These are phyloP conservation scores for Meles meles DNA, from an alignment of 2,113 vertebrate species.

Conservation along the genomic window DNA sequence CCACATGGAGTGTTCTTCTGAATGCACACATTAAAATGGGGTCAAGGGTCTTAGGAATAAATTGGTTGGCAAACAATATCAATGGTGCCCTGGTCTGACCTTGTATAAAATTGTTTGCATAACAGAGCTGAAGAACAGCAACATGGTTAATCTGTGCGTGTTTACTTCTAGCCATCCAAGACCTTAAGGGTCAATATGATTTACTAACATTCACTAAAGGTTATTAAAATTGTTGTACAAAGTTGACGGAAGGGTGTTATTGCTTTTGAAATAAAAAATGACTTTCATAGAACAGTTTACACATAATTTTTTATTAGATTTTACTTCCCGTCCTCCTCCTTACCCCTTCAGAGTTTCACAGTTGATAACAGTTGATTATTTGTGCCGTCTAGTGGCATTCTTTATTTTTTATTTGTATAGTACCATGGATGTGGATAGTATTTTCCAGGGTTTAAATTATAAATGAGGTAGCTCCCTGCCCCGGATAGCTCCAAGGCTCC, in stretches of 20 bases:
- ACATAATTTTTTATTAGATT: slow-evolving; percentile 75
- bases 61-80: slow-evolving; percentile 80
- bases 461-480: slow-evolving; percentile 42
- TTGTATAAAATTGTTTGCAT: slow-evolving; percentile 78
- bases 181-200: slow-evolving; percentile 81
- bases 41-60: slow-evolving; percentile 77
- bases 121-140: slow-evolving; percentile 76
- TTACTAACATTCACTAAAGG: slow-evolving; percentile 79
- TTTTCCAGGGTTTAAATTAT: slow-evolving; percentile 52
- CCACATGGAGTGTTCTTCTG: slow-evolving; percentile 48
- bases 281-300: slow-evolving; percentile 75
- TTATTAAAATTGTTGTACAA: slow-evolving; percentile 83
- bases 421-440: neutral
- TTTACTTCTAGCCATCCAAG: slow-evolving; percentile 79
- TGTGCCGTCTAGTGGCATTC: slow-evolving; percentile 30
- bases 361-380: slow-evolving; percentile 64
- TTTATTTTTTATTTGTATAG: slow-evolving; percentile 58
- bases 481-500: slow-evolving; percentile 21
- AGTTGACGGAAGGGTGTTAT: slow-evolving; percentile 80
- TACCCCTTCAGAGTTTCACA: slow-evolving; percentile 35
- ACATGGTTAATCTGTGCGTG: slow-evolving; percentile 75
- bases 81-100: slow-evolving; percentile 73
- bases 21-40: slow-evolving; percentile 74
- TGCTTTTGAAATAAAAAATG: slow-evolving; percentile 80
- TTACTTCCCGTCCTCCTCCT: slow-evolving; percentile 11